Percentiles rank a stretch among this genome's conserved stretches.
Evolutionary conservation across 1,140 invertebrate species (phyloP).

Genomic region (Drosophila jambulina): DNA sequence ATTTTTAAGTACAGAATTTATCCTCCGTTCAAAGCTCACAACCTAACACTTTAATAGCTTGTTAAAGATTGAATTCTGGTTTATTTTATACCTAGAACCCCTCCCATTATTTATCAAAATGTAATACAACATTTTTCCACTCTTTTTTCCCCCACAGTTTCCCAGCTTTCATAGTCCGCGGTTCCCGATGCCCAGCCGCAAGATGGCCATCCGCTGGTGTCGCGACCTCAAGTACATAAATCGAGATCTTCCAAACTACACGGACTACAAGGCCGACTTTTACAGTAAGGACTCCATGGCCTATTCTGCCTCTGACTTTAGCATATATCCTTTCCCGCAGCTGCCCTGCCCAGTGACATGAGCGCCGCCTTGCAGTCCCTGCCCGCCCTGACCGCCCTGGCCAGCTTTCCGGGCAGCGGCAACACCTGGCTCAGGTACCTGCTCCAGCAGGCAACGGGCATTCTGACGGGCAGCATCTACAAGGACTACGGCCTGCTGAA

Average conservation of each 20-base stretch:
- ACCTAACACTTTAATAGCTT: background rate
- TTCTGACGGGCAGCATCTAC: conserved; percentile 92
- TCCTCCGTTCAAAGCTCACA: background rate
- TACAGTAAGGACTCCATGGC: conserved; percentile 41
- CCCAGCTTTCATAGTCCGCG: conserved; percentile 80
- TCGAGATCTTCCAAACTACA: conserved; percentile 73
- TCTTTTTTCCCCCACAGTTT: conserved; percentile 26
- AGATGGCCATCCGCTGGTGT: conserved; percentile 82
- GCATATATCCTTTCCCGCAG: conserved; percentile 6
- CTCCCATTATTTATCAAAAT: background rate
- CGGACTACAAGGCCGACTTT: conserved; percentile 72
- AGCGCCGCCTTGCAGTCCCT: conserved; percentile 56
- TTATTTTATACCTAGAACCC: too few relatives aligned
- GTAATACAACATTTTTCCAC: background rate
- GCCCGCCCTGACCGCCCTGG: conserved; percentile 87
- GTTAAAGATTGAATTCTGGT: too few relatives aligned
- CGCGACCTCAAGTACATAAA: conserved; percentile 80
- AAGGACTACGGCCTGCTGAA: conserved; percentile 90
- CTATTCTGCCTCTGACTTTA: fast-evolving
- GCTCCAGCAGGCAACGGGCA: conserved; percentile 91
- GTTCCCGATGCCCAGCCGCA: conserved; percentile 72
- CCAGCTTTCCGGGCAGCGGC: conserved; percentile 92
- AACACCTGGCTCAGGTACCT: conserved; percentile 93
- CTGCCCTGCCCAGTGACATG: conserved; percentile 61
- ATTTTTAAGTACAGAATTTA: background rate